A percentile compares a stretch with the other conserved stretches of the same genome.
Conservation (phyloP, 2,888 invertebrate species). For the Resseliella maxima region DNA sequence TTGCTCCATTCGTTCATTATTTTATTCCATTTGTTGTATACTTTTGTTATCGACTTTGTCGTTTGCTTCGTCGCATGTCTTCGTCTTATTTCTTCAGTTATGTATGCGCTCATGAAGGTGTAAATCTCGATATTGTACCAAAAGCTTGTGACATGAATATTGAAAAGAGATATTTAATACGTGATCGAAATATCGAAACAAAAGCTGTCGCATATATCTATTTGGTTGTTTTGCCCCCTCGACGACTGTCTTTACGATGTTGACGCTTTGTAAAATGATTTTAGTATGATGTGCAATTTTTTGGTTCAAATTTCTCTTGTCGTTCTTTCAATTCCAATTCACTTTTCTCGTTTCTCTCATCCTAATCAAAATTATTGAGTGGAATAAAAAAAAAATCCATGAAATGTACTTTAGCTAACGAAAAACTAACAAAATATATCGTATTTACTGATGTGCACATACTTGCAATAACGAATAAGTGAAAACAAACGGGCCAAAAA, state of each 20-base stretch:
- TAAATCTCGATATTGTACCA: conserved; percentile 51
- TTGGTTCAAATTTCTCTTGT: background rate
- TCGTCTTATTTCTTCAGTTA: background rate
- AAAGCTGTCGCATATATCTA: conserved; percentile 28
- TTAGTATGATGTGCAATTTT: background rate
- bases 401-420: background rate
- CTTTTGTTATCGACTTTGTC: conserved; percentile 21
- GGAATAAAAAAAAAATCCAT: conserved; percentile 14
- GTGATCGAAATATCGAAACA: conserved; percentile 53
- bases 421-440: background rate
- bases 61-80: background rate
- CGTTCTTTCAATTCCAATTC: conserved; percentile 31
- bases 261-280: background rate
- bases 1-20: background rate
- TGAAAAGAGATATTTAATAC: conserved; percentile 44
- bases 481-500: conserved; percentile 26
- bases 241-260: too few species aligned
- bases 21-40: background rate
- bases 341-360: background rate
- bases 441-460: conserved; percentile 34
- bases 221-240: background rate
- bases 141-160: conserved; percentile 53
- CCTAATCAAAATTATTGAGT: conserved; percentile 50
- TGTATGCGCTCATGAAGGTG: background rate
- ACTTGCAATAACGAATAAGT: background rate